phyloP scores from a whole-genome alignment of 2,888 invertebrate genomes.

The Listrodromus nycthemerus region DNA sequence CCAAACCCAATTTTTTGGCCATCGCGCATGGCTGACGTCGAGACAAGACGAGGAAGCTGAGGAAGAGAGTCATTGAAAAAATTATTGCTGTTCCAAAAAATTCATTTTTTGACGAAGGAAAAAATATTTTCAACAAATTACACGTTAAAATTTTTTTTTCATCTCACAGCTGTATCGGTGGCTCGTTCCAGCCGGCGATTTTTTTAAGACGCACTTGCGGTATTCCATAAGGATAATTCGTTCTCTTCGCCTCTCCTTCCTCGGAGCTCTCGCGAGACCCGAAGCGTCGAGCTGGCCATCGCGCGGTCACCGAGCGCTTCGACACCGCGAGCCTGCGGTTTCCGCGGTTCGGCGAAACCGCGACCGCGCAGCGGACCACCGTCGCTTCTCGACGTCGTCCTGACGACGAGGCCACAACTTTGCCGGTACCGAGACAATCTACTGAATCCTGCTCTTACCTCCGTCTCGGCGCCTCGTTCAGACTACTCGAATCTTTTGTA shows the following conservation, averaged over 20 bases:
- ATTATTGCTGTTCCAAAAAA: background rate
- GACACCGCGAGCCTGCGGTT: slow-evolving; percentile 82
- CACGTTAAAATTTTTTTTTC: background rate
- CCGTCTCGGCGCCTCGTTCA: background rate
- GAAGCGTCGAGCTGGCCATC: slow-evolving; percentile 73
- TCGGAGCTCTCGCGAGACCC: slow-evolving; percentile 21
- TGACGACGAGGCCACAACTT: slow-evolving; percentile 50
- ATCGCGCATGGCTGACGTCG: background rate
- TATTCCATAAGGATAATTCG: slow-evolving; percentile 35
- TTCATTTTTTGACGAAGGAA: too few species aligned
- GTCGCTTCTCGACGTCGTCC: slow-evolving; percentile 57
- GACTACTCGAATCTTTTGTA: background rate
- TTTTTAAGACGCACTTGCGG: slow-evolving; percentile 17
- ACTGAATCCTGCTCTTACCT: background rate
- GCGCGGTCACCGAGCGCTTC: slow-evolving; percentile 79
- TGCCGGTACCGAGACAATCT: slow-evolving; percentile 19
- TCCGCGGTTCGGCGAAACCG: slow-evolving; percentile 82
- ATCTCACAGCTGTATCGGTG: background rate
- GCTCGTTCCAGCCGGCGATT: slow-evolving; percentile 2
- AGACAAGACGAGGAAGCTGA: background rate
- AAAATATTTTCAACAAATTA: too few species aligned
- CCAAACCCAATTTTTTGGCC: background rate
- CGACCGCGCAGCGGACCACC: slow-evolving; percentile 62
- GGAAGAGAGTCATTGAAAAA: background rate
- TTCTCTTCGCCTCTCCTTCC: slow-evolving; percentile 6